Conservation (phyloP, 1,140 invertebrate species). For the Trissolcus basalis region DNA sequence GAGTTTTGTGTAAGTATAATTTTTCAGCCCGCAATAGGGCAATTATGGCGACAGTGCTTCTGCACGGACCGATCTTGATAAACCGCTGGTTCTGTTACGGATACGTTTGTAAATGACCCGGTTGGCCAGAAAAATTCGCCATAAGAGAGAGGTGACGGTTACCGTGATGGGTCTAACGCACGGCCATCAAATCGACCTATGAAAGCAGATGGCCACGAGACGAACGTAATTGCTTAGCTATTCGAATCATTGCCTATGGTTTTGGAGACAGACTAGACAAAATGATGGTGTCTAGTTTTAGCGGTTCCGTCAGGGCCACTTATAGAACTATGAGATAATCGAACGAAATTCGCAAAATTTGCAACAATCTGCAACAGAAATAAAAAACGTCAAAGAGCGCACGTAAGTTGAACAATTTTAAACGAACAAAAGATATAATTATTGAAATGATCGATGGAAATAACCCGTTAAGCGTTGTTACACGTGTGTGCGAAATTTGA, state of each 20-base stretch:
- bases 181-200: slow-evolving; percentile 49
- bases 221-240: slow-evolving; percentile 69
- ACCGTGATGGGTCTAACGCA: slow-evolving; percentile 23
- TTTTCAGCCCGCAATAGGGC: slow-evolving; percentile 33
- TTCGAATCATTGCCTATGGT: slow-evolving; percentile 68
- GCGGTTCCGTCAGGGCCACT: too few relatives aligned
- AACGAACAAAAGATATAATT: too few relatives aligned
- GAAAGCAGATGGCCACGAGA: slow-evolving; percentile 71
- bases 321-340: too few relatives aligned
- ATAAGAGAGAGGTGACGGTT: slow-evolving; percentile 40
- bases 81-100: slow-evolving; percentile 29
- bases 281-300: slow-evolving; percentile 35
- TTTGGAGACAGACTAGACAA: slow-evolving; percentile 31
- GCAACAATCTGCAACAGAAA: too few relatives aligned
- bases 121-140: slow-evolving; percentile 25
- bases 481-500: too few relatives aligned
- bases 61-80: slow-evolving; percentile 40
- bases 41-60: slow-evolving; percentile 44
- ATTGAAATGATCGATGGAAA: too few relatives aligned
- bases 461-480: too few relatives aligned
- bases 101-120: slow-evolving; percentile 37
- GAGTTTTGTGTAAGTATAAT: slow-evolving; percentile 25
- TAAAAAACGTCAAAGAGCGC: too few relatives aligned
- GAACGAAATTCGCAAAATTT: too few relatives aligned
- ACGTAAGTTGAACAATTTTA: too few relatives aligned